phyloP scores from a whole-genome alignment of 2,888 invertebrate species.

The Chouioia cunea region DNA sequence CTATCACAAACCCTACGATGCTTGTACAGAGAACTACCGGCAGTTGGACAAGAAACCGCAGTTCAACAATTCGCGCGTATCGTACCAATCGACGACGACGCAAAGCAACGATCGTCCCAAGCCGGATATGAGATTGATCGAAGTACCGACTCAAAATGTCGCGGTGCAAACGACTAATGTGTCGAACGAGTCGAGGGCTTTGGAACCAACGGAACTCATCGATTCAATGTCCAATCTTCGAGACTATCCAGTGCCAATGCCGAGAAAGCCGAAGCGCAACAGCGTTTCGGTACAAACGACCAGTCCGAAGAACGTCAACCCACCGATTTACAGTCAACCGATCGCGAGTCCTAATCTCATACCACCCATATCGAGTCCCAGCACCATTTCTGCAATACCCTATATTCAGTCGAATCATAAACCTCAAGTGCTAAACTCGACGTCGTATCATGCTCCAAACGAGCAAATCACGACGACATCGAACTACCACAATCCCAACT shows the following conservation, averaged over 20 bases:
- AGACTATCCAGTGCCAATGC: constrained; percentile 43
- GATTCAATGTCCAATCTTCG: constrained; percentile 32
- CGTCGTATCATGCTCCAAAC: background rate
- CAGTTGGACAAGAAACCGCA: constrained; percentile 41
- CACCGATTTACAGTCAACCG: background rate
- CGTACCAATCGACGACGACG: background rate
- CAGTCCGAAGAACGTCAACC: background rate
- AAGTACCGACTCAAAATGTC: constrained; percentile 47
- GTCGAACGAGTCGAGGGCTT: constrained; percentile 7
- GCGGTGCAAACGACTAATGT: constrained; percentile 52
- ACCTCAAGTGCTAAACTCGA: background rate
- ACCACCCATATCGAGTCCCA: constrained; percentile 4
- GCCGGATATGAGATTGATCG: constrained; percentile 34
- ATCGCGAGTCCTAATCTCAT: background rate
- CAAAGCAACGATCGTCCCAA: background rate
- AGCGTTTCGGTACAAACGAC: constrained; percentile 56
- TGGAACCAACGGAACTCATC: constrained; percentile 21
- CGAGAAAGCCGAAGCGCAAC: constrained; percentile 47
- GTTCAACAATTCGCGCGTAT: constrained; percentile 12
- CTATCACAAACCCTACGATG: constrained; percentile 44
- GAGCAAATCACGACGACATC: background rate
- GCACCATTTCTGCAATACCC: constrained; percentile 11
- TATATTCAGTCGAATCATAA: constrained; percentile 5
- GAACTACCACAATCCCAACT: constrained; percentile 15
- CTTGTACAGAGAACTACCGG: constrained; percentile 34